These are phyloP conservation scores for Xestia xanthographa DNA, from an alignment of 2,888 invertebrate genomes.

Conservation along the genomic window DNA sequence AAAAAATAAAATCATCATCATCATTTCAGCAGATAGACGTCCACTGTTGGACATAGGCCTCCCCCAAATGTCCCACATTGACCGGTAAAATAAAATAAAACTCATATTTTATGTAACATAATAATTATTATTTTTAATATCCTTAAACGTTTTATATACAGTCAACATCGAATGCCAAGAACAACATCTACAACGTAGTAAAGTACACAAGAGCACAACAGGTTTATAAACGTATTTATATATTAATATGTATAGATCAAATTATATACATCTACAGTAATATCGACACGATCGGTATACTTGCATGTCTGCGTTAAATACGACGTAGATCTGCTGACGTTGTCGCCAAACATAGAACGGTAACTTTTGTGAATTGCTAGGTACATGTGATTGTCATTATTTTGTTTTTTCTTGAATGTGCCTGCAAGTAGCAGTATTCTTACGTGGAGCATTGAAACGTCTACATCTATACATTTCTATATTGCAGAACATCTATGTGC, in stretches of 20 bases:
- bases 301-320: constrained; percentile 25
- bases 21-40: no score
- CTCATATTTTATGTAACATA: constrained; percentile 80
- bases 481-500: constrained; percentile 37
- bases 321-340: constrained; percentile 19
- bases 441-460: neutral
- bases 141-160: constrained; percentile 88
- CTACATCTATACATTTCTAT: constrained; percentile 41
- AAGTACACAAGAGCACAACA: constrained; percentile 84
- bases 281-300: constrained; percentile 44
- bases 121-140: constrained; percentile 84
- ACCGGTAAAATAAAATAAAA: constrained; percentile 68
- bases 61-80: no score
- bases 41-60: no score
- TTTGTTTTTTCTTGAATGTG: constrained; percentile 10
- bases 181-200: constrained; percentile 82
- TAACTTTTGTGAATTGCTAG: constrained; percentile 13
- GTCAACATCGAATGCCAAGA: constrained; percentile 84
- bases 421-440: neutral
- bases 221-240: constrained; percentile 78
- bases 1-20: neutral
- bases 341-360: neutral
- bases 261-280: constrained; percentile 66
- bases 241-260: constrained; percentile 65
- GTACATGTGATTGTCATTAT: constrained; percentile 13